A percentile compares a stretch with the other conserved stretches of the same genome.
Evolutionary conservation across 2,888 invertebrate species (phyloP).

Genomic region (Drosophila testacea): DNA sequence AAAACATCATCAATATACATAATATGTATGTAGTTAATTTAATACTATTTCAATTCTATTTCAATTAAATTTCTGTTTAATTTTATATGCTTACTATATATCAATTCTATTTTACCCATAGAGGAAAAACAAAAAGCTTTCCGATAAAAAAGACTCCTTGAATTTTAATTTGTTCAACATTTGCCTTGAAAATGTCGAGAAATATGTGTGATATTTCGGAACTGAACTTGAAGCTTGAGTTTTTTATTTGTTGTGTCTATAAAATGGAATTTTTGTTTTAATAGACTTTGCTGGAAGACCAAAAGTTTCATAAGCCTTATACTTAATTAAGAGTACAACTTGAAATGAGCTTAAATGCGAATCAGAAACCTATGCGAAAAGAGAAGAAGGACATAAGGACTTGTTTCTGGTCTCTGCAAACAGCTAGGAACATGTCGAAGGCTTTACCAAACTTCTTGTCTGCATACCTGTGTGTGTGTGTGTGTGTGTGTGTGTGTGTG

Average conservation of each 20-base stretch:
- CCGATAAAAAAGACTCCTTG: no score
- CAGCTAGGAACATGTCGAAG: constrained; percentile 3
- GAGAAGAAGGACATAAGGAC: background rate
- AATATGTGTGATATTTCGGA: background rate
- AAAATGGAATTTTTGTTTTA: constrained; percentile 9
- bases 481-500: background rate
- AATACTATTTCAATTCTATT: no score
- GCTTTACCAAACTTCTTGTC: constrained; percentile 9
- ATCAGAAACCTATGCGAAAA: constrained; percentile 11
- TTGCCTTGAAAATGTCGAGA: background rate
- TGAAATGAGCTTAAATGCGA: constrained; percentile 24
- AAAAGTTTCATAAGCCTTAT: constrained; percentile 17
- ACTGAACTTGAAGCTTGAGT: background rate
- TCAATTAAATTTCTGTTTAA: no score
- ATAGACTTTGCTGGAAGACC: constrained; percentile 8
- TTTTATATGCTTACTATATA: no score
- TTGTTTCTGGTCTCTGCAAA: background rate
- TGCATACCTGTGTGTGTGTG: constrained; percentile 8
- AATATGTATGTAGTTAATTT: no score
- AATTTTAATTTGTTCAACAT: background rate
- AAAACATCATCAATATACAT: no score
- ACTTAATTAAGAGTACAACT: constrained; percentile 21
- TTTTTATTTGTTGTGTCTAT: background rate
- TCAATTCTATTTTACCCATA: no score
- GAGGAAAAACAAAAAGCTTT: no score